A percentile compares a stretch with the other conserved stretches of the same genome.
Conservation (phyloP, 2,797 vertebrate genomes). For the Lepidocolaptes lacrymiger region DNA sequence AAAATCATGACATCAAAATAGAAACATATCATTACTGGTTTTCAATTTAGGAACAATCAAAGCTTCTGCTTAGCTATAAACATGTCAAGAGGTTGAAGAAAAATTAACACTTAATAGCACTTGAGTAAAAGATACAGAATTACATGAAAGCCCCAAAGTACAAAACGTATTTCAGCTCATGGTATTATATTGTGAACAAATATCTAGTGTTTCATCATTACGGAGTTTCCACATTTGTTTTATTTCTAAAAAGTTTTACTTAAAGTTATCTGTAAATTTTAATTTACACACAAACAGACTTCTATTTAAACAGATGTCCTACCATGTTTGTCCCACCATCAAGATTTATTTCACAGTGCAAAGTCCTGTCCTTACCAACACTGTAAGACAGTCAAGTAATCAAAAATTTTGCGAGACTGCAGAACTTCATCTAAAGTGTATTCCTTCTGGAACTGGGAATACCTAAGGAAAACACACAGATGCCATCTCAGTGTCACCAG, state of each 20-base stretch:
- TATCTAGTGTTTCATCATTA: neutral
- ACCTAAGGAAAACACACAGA: constrained; percentile 74
- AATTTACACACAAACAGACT: neutral
- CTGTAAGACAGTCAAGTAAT: constrained; percentile 92
- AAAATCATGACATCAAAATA: neutral
- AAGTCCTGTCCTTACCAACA: constrained; percentile 88
- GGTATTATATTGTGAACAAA: neutral
- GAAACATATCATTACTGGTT: neutral
- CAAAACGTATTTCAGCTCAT: neutral
- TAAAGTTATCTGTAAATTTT: neutral
- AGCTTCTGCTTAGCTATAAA: neutral
- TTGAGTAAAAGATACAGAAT: neutral
- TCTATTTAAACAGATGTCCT: neutral
- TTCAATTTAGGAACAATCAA: neutral
- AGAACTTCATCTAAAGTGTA: constrained; percentile 91
- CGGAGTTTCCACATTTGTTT: neutral
- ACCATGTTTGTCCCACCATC: neutral
- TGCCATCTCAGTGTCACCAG: neutral
- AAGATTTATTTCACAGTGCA: constrained; percentile 9
- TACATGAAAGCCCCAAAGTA: neutral
- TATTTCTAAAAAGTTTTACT: neutral
- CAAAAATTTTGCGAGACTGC: constrained; percentile 86
- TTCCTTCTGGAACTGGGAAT: constrained; percentile 92
- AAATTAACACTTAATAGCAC: neutral
- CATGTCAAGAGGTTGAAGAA: neutral